Conservation (phyloP, 2,113 vertebrate species). For the Mirza zaza region DNA sequence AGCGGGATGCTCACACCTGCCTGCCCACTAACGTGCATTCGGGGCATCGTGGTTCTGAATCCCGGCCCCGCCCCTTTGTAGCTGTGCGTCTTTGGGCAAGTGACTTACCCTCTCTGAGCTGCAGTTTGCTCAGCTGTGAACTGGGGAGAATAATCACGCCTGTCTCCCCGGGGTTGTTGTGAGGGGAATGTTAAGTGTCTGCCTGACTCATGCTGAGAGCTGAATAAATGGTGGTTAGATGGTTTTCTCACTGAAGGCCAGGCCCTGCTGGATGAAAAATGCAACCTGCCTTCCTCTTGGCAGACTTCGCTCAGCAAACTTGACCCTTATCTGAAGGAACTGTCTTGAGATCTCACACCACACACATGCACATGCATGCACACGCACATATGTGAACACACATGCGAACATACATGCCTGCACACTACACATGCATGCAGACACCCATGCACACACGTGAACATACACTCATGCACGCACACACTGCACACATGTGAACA, state of each 20-base stretch:
- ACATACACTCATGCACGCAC: no score
- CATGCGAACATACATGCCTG: fast-evolving
- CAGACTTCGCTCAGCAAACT: not conserved
- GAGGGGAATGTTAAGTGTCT: not conserved
- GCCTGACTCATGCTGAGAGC: not conserved
- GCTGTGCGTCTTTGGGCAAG: not conserved
- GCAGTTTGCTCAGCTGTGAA: not conserved
- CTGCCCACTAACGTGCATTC: fast-evolving
- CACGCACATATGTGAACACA: fast-evolving
- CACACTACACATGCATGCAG: no score
- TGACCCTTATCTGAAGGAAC: not conserved
- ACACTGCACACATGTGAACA: no score
- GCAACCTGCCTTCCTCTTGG: not conserved
- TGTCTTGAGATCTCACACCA: not conserved
- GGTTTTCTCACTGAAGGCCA: not conserved
- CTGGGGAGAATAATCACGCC: fast-evolving
- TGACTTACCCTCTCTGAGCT: not conserved
- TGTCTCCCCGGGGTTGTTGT: fast-evolving
- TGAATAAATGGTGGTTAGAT: not conserved
- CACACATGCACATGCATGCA: no score
- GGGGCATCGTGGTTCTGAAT: not conserved
- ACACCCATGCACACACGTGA: no score
- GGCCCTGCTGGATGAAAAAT: not conserved
- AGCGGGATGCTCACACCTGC: not conserved
- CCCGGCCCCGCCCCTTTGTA: not conserved